Evolutionary conservation across 2,113 vertebrate species (phyloP), one percentile per base, ranked within the genome.

Genomic region (Dryoscopus gambensis): DNA sequence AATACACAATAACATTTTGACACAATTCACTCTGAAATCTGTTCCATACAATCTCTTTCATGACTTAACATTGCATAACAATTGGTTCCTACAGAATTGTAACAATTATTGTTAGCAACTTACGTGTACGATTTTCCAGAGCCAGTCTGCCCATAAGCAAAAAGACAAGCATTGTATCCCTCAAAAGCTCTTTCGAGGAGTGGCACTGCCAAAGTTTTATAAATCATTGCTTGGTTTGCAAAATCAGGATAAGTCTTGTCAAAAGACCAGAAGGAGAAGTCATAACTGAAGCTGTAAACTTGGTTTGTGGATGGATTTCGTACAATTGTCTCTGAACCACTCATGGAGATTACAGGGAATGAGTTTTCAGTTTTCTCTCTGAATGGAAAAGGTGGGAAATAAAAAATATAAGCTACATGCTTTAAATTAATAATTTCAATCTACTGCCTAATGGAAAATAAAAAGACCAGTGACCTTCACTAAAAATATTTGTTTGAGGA

Each of bases 101-200:
- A 37, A 8, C 25, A 53, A n/a, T 25, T 52, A 44, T 22, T 31
- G 9, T 50, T 50, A 46, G 27, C 30, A 83, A 93, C 99, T 98
- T 95, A 99, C 99, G 99, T 99, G 90, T 99, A 99, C 0, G 99
- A 99, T 93, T 99, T 99, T 76, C 99, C 99, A 76, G 99, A 99
- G 53, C 99, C 99, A 6, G 99, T 99, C 97, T 99, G 99, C 4
- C 99, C 99, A 11, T 99, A 99, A 30, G 99, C 99, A 95, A 99
- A 99, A 49, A 99, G 98, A 80, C 99, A 99, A 52, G 99, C 97
- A 15, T 99, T 99, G 84, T 99, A 99, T 33, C 99, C 99, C 89
- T 99, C 98, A 44, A 99, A 98, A 50, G 99, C 98, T 95, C 98
- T 98, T 63, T 99, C 98, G 0, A 99, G 97, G 53, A 99, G 98